A percentile compares a stretch with the other conserved stretches of the same genome.
phyloP scores from a whole-genome alignment of 2,888 invertebrate genomes.

The Drosophila prostipennis region DNA sequence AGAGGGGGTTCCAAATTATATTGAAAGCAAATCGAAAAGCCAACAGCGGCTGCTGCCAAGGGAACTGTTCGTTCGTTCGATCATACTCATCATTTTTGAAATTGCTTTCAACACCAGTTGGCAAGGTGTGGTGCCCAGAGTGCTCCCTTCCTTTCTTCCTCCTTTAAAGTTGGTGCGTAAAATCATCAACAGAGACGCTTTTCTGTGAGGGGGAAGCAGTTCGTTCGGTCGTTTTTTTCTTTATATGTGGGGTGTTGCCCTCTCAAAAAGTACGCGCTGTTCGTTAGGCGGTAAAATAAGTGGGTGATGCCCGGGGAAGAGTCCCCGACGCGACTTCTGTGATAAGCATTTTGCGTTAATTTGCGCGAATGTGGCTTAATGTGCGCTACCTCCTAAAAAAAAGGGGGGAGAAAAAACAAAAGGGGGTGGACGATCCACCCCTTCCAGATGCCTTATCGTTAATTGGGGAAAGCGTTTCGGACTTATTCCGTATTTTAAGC shows the following conservation, averaged over 20 bases:
- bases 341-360: constrained; percentile 73
- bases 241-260: constrained; percentile 69
- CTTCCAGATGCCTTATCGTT: constrained; percentile 67
- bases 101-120: constrained; percentile 83
- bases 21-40: constrained; percentile 77
- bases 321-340: constrained; percentile 32
- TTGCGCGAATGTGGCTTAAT: constrained; percentile 75
- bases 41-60: constrained; percentile 47
- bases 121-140: constrained; percentile 37
- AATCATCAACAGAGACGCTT: constrained; percentile 77
- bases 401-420: neutral
- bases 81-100: constrained; percentile 83
- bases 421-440: constrained; percentile 16
- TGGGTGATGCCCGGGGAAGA: constrained; percentile 15
- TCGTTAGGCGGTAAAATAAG: constrained; percentile 59
- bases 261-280: constrained; percentile 67
- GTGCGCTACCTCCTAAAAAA: constrained; percentile 47
- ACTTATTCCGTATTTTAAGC: constrained; percentile 45
- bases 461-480: constrained; percentile 70
- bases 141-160: constrained; percentile 4
- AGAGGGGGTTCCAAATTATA: constrained; percentile 53
- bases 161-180: constrained; percentile 60
- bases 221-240: neutral
- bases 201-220: constrained; percentile 38
- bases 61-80: constrained; percentile 73